These are phyloP conservation scores for Chiloscyllium punctatum DNA, from an alignment of 2,797 vertebrate species.

Conservation along the genomic window DNA sequence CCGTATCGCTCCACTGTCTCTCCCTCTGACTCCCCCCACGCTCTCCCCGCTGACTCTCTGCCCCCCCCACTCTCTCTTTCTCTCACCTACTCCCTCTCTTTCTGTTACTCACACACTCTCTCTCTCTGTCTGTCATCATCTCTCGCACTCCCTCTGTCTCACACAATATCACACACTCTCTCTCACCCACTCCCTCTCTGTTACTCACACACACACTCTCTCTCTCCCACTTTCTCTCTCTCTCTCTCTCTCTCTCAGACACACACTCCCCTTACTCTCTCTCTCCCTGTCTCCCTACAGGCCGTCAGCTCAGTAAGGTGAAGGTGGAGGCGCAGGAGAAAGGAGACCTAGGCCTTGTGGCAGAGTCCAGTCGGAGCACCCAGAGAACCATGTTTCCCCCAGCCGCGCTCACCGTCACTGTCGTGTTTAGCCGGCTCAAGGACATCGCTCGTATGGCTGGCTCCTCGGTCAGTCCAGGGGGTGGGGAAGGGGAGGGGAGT, in stretches of 20 bases:
- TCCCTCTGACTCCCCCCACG: too few species aligned
- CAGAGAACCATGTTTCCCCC: conserved; percentile 81
- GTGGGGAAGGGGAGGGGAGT: background rate
- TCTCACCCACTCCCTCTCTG: background rate
- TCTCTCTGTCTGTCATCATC: too few species aligned
- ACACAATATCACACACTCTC: too few species aligned
- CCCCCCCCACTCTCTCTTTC: too few species aligned
- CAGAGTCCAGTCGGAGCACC: conserved; percentile 80
- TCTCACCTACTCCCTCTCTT: background rate
- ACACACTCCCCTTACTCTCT: background rate
- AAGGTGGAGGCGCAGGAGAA: conserved; percentile 77
- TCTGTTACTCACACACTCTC: too few species aligned
- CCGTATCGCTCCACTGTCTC: too few species aligned
- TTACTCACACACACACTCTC: too few species aligned
- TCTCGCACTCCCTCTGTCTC: background rate
- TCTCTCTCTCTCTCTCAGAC: too few species aligned
- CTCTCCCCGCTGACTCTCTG: background rate
- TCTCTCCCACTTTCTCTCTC: background rate
- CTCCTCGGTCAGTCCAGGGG: conserved; percentile 66
- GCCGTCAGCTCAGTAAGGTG: conserved; percentile 79
- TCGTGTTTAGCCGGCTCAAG: conserved; percentile 74
- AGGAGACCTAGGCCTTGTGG: conserved; percentile 81
- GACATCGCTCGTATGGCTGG: conserved; percentile 79
- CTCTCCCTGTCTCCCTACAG: conserved; percentile 47
- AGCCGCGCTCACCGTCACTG: conserved; percentile 64